phyloP scores from a whole-genome alignment of 2,797 vertebrate species.

The Cyclopterus lumpus region DNA sequence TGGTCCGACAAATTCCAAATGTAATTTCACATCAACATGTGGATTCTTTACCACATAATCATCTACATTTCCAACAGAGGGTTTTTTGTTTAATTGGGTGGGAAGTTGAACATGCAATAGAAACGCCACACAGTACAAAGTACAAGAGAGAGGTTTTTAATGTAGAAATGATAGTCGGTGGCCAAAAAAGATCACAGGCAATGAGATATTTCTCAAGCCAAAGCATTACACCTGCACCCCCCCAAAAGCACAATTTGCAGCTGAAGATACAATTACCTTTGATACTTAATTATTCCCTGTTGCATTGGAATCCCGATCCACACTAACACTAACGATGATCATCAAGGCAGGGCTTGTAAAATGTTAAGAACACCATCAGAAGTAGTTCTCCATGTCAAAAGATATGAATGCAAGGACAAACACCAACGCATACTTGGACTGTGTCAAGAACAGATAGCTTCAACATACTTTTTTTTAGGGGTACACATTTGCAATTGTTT shows the following conservation, averaged over 20 bases:
- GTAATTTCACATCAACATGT: slow-evolving; percentile 12
- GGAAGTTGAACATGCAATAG: slow-evolving; percentile 21
- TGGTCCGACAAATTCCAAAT: slow-evolving; percentile 12
- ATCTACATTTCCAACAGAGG: slow-evolving; percentile 14
- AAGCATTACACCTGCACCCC: slow-evolving; percentile 82
- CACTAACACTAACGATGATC: slow-evolving; percentile 17
- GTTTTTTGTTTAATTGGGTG: slow-evolving; percentile 18
- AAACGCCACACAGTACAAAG: slow-evolving; percentile 12
- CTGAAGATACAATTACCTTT: slow-evolving; percentile 66
- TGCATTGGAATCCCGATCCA: slow-evolving; percentile 23
- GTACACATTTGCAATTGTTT: not conserved
- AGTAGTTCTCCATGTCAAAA: not conserved
- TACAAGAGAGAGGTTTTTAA: slow-evolving; percentile 24
- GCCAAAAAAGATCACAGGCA: slow-evolving; percentile 87
- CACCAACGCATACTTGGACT: not conserved
- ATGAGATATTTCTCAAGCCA: slow-evolving; percentile 84
- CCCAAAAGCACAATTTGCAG: slow-evolving; percentile 72
- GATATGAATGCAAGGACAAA: slow-evolving; percentile 14
- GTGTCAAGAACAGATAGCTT: slow-evolving; percentile 7
- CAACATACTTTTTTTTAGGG: not conserved
- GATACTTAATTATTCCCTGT: slow-evolving; percentile 13
- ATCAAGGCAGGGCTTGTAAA: slow-evolving; percentile 20
- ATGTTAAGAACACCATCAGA: slow-evolving; percentile 11
- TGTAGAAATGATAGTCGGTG: slow-evolving; percentile 59
- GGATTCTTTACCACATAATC: slow-evolving; percentile 16